A percentile compares a stretch with the other conserved stretches of the same genome.
These are phyloP conservation scores for Stegastes partitus DNA, from an alignment of 2,113 vertebrate species.

Conservation along the genomic window DNA sequence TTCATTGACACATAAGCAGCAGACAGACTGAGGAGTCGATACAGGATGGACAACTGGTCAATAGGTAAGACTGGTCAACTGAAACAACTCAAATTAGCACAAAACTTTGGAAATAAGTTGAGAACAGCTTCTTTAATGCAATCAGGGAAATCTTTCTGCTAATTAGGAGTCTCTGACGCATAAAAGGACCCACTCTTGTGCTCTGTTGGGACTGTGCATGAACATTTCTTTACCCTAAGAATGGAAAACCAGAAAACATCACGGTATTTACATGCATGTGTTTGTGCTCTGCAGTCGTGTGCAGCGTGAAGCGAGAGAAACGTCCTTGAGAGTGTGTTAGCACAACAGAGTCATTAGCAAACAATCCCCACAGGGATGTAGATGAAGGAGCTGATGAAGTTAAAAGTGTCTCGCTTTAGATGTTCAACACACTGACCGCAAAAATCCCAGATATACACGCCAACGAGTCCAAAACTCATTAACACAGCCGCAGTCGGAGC, in stretches of 20 bases:
- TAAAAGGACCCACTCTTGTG: slow-evolving; percentile 4
- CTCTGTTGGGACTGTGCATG: background rate
- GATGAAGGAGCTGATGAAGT: slow-evolving; percentile 46
- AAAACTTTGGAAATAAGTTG: slow-evolving; percentile 51
- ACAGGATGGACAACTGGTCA: slow-evolving; percentile 40
- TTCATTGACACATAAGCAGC: slow-evolving; percentile 62
- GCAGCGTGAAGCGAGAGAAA: background rate
- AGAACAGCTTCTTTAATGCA: slow-evolving; percentile 29
- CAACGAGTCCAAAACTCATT: slow-evolving; percentile 26
- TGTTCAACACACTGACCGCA: slow-evolving; percentile 26
- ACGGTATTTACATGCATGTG: background rate
- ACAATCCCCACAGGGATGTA: slow-evolving; percentile 29
- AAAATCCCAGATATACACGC: slow-evolving; percentile 26
- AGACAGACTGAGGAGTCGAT: slow-evolving; percentile 52
- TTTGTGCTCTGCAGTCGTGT: background rate
- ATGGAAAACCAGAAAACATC: background rate
- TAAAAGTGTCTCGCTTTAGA: slow-evolving; percentile 41
- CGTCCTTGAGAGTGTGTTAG: slow-evolving; percentile 10
- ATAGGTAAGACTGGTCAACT: slow-evolving; percentile 40
- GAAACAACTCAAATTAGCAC: slow-evolving; percentile 45
- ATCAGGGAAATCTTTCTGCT: slow-evolving; percentile 33
- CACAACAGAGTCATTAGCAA: slow-evolving; percentile 46
- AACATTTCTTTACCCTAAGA: slow-evolving; percentile 10
- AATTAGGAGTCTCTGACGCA: slow-evolving; percentile 34
- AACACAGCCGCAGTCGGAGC: slow-evolving; percentile 8